Base-by-base conservation (phyloP, 1,140 invertebrate species). In the Gonioctena quinquepunctata region DNA sequence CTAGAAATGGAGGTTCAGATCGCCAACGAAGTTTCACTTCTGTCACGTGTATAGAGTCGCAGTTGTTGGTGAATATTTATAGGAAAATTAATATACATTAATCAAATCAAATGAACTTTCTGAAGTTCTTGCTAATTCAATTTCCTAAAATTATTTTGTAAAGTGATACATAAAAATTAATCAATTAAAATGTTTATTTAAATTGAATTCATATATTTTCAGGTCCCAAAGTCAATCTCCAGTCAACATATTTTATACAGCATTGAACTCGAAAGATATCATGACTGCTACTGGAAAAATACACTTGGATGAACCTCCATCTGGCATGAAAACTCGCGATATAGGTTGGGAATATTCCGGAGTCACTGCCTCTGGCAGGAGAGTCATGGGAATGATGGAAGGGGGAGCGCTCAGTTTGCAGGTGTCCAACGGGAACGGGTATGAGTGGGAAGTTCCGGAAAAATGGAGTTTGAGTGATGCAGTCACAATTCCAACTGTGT, bases 401-500 rank as follows among this genome's bases (percentile, higher is more conserved):
- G 85, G 82, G 52, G 84, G 86, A 50, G 88, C 86, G 4, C 81
- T 93, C 57, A 78, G 89, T 0, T 92, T 91, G 27, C 72, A 89
- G 65, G 78, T 90, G 1, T 52, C 86, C 27, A 84, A 85, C 6
- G 89, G 84, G 49, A 86, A 94, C 2, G 74, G 89, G 8, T 71
- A 67, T 11, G 48, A 49, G 4, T 97, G 94, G 94, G 78, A 88
- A 1, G 85, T 98, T 16, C 96, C 96, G 2, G 87, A 93, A 0
- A 77, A 88, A 2, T 97, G 95, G 96, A 89, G 52, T 1, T 83
- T 98, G 18, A 90, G 93, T 77, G 93, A 98, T 54, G 96, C 95
- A 1, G 93, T 93, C 0, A 95, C 94, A 0, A 87, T 98, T 0
- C 96, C 96, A 3, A 90, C 91, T 2, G 92, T 92, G 7, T 97